Base-by-base conservation (phyloP, 2,888 invertebrate genomes). In the Drosophila mayaguana region DNA sequence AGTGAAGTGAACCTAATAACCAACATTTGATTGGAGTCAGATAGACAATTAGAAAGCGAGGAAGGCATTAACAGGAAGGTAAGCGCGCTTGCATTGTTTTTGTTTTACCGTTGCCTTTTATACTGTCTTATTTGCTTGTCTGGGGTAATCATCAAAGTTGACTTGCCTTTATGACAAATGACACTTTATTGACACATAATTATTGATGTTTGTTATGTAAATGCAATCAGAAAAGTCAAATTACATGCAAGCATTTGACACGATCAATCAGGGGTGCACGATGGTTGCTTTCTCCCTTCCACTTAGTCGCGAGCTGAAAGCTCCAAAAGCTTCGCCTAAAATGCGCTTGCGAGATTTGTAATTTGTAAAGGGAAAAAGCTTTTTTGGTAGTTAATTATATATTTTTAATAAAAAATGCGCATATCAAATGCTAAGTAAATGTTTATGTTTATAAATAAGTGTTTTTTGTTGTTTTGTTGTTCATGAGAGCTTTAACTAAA, bases 371-470 rank as follows among this genome's bases (percentile, higher is more conserved):
- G 9, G 40, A 25, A 11, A 2, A 12, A 50, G 12, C n/a, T 28
- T 28, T 16, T 40, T 51, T 40, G 25, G 7, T 25, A 43, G 45
- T 48, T 48, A 36, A 46, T 43, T 25, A 45, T 40, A 61, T 71
- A 56, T 43, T 55, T 70, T 43, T 42, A 53, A 34, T 34, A 56
- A 28, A 48, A 78, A 80, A 72, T 70, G 42, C 68, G 77, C 80
- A 82, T 81, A 78, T 63, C 55, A 85, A 82, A 88, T 88, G 77
- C 83, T 55, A 59, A 63, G 70, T 71, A 72, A 80, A 83, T 83
- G 82, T 80, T 76, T 71, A 77, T 78, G 78, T 81, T 75, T 81
- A 83, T 86, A 83, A 83, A 83, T 83, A 86, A 71, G 70, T 89
- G 79, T 42, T 65, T 63, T 36, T 4, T 48, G 28, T 48, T 11